phyloP scores from a whole-genome alignment of 2,797 vertebrate genomes.

The Hemibagrus guttatus region DNA sequence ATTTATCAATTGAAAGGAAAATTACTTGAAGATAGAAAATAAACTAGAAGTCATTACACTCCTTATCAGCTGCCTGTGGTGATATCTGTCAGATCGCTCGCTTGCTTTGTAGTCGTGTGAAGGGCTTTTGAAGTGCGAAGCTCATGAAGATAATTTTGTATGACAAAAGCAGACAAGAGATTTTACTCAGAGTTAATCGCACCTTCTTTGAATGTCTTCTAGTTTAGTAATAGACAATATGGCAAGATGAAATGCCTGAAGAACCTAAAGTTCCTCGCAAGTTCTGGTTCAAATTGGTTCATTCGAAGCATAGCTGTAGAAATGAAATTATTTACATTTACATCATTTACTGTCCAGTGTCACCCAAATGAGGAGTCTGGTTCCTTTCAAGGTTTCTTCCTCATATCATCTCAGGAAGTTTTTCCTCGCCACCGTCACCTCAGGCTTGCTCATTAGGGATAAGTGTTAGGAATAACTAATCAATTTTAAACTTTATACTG shows the following conservation, averaged over 20 bases:
- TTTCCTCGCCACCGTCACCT: too few relatives aligned
- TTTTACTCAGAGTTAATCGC: constrained; percentile 10
- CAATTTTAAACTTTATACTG: too few relatives aligned
- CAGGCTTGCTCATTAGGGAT: too few relatives aligned
- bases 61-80: neutral
- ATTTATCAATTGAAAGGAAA: constrained; percentile 14
- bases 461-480: too few relatives aligned
- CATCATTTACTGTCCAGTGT: too few relatives aligned
- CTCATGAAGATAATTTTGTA: constrained; percentile 23
- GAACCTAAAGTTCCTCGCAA: neutral
- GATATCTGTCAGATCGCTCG: constrained; percentile 32
- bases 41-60: constrained; percentile 36
- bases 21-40: constrained; percentile 29
- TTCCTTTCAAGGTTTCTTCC: too few relatives aligned
- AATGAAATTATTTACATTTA: too few relatives aligned
- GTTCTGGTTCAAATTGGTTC: neutral
- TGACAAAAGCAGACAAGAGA: constrained; percentile 22
- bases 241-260: neutral
- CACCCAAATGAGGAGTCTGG: too few relatives aligned
- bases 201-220: constrained; percentile 3
- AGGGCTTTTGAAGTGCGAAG: constrained; percentile 33
- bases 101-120: constrained; percentile 21
- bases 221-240: neutral
- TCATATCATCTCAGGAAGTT: too few relatives aligned
- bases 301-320: neutral